These are phyloP conservation scores for Esox masquinongy DNA, from an alignment of 2,797 vertebrate genomes.

Conservation along the genomic window DNA sequence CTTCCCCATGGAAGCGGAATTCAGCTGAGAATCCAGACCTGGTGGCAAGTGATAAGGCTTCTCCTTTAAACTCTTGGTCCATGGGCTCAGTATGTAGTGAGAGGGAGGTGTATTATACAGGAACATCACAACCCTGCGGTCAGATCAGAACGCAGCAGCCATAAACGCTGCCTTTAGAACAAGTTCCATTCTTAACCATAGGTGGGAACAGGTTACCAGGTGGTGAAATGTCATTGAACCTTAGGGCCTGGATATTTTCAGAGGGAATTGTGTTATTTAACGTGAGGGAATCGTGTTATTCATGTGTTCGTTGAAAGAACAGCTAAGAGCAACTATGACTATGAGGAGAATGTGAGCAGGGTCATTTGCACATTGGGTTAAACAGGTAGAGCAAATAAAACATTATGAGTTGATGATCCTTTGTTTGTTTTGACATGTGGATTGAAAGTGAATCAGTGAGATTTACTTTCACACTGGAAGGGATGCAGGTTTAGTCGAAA, in stretches of 20 bases:
- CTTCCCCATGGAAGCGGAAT: slow-evolving; percentile 47
- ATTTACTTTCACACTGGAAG: not conserved
- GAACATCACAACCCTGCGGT: slow-evolving; percentile 27
- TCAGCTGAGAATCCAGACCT: slow-evolving; percentile 68
- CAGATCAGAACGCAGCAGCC: slow-evolving; percentile 33
- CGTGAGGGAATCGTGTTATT: not conserved
- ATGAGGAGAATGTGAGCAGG: not conserved
- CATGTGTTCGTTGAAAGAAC: not conserved
- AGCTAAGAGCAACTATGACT: not conserved
- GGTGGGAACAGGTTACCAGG: slow-evolving; percentile 13
- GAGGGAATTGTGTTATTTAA: not conserved
- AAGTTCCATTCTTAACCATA: slow-evolving; percentile 1
- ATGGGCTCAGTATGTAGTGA: slow-evolving; percentile 57
- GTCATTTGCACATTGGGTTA: not conserved
- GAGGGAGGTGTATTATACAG: slow-evolving; percentile 33
- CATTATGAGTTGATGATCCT: not conserved
- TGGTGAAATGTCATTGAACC: not conserved
- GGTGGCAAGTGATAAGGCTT: slow-evolving; percentile 74
- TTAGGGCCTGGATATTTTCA: not conserved
- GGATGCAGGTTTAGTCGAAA: not conserved
- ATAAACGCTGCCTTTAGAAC: slow-evolving; percentile 33
- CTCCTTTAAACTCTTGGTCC: slow-evolving; percentile 65
- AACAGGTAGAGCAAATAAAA: not conserved
- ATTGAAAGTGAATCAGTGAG: not conserved
- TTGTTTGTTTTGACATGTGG: not conserved